A percentile compares a stretch with the other conserved stretches of the same genome.
Evolutionary conservation across 2,113 vertebrate genomes (phyloP).

Genomic region (Amphiprion ocellaris): DNA sequence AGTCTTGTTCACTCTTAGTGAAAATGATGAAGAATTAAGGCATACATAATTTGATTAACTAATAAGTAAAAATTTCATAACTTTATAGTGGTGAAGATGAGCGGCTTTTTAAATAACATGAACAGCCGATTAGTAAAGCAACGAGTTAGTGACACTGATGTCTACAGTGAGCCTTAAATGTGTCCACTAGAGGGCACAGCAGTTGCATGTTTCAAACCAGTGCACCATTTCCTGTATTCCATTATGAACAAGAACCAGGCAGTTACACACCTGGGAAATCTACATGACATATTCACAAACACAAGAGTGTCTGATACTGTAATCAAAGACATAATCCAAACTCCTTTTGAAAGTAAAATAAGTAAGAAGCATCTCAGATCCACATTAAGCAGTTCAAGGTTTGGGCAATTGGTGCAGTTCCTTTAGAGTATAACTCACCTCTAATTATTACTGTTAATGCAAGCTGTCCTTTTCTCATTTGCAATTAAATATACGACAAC

Average conservation of each 20-base stretch:
- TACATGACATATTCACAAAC: background rate
- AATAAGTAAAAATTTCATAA: background rate
- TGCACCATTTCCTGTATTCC: background rate
- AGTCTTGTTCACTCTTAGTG: background rate
- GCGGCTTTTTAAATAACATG: too few species aligned
- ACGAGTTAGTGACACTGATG: background rate
- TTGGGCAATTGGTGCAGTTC: background rate
- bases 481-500: background rate
- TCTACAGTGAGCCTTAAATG: background rate
- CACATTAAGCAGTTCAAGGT: background rate
- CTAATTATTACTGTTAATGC: background rate
- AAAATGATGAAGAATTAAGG: background rate
- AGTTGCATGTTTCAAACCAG: conserved; percentile 18
- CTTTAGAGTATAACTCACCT: conserved; percentile 11
- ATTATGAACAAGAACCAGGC: background rate
- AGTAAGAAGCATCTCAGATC: background rate
- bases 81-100: background rate
- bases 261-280: background rate
- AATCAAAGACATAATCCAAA: background rate
- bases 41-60: background rate
- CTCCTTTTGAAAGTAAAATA: background rate
- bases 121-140: background rate
- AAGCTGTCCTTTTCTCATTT: background rate
- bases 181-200: conserved; percentile 51
- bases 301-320: background rate